phyloP scores from a whole-genome alignment of 2,888 invertebrate genomes.

The Agonopterix heracliana region DNA sequence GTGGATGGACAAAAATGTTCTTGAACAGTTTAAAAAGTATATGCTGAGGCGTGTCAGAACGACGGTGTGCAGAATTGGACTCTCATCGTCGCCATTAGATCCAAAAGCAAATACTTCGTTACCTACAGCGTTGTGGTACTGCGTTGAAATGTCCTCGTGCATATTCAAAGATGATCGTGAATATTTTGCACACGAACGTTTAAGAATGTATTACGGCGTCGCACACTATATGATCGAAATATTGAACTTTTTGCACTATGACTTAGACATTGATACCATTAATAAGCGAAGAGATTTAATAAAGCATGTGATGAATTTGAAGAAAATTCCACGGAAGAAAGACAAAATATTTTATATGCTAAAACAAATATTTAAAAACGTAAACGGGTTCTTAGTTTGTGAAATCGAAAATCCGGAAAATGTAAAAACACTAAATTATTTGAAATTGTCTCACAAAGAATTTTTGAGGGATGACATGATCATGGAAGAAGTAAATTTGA shows the following conservation, averaged over 20 bases:
- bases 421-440: constrained; percentile 31
- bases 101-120: constrained; percentile 25
- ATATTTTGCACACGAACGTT: constrained; percentile 27
- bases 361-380: constrained; percentile 28
- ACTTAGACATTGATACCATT: constrained; percentile 25
- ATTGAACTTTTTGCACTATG: constrained; percentile 25
- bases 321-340: constrained; percentile 19
- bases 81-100: constrained; percentile 36
- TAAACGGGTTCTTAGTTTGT: constrained; percentile 26
- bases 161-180: constrained; percentile 30
- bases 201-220: constrained; percentile 26
- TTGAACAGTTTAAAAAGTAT: constrained; percentile 34
- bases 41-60: constrained; percentile 27
- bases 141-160: constrained; percentile 11
- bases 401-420: constrained; percentile 28
- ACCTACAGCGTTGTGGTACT: constrained; percentile 34
- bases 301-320: constrained; percentile 26
- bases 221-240: constrained; percentile 34
- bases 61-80: constrained; percentile 30
- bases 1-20: constrained; percentile 41
- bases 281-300: constrained; percentile 25
- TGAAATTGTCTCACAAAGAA: constrained; percentile 26
- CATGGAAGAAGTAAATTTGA: constrained; percentile 23
- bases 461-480: constrained; percentile 21
- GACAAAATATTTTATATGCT: constrained; percentile 27